Percentiles rank a stretch among this genome's conserved stretches.
Conservation (phyloP, 2,113 vertebrate species). For the Neomonachus schauinslandi region DNA sequence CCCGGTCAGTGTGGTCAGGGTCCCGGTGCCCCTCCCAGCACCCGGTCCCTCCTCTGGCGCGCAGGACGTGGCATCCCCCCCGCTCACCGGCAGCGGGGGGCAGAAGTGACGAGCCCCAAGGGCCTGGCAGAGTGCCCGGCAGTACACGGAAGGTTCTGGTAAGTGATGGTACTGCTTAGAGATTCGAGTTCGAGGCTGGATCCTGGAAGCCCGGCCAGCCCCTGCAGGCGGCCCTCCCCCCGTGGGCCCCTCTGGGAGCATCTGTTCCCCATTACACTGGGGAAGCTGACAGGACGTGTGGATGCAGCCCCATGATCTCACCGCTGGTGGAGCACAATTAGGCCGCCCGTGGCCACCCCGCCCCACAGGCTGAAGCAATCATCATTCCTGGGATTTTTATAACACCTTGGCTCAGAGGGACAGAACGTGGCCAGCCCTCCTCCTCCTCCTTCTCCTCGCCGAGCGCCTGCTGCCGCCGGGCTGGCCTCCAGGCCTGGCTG, state of each 20-base stretch:
- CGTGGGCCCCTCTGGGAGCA: not conserved
- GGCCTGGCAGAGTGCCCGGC: not conserved
- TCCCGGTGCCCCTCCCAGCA: rapidly evolving
- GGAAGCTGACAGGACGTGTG: not conserved
- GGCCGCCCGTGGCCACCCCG: rapidly evolving
- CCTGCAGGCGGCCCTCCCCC: not conserved
- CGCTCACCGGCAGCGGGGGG: rapidly evolving
- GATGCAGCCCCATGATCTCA: conserved; percentile 30
- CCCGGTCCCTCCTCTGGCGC: rapidly evolving
- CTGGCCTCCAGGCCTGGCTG: not conserved
- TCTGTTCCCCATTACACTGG: conserved; percentile 47
- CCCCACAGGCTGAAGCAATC: conserved; percentile 43
- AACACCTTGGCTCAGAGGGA: not conserved
- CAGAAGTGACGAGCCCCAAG: rapidly evolving
- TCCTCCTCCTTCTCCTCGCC: not conserved
- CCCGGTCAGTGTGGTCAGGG: rapidly evolving
- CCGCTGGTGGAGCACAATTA: rapidly evolving
- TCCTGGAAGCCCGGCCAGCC: not conserved
- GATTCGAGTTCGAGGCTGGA: rapidly evolving
- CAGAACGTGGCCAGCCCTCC: rapidly evolving
- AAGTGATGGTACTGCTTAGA: rapidly evolving
- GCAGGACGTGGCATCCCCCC: rapidly evolving
- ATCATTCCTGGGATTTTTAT: not conserved
- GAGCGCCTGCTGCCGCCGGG: not conserved
- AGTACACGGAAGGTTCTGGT: not conserved